Conservation (phyloP, 2,113 vertebrate genomes). For the Phalacrocorax carbo region DNA sequence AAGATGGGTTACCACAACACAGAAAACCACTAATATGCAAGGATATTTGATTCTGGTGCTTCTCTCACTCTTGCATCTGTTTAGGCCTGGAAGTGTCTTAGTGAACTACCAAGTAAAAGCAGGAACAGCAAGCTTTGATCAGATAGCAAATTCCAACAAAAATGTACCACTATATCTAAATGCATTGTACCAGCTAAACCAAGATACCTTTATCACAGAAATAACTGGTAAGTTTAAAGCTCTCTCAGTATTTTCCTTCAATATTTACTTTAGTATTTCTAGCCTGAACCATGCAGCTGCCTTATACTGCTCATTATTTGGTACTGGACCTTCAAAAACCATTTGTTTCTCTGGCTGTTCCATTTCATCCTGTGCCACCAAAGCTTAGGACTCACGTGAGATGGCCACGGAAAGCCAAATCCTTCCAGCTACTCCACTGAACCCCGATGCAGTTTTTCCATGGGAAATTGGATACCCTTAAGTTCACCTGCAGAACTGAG, state of each 20-base stretch:
- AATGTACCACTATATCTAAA: conserved; percentile 11
- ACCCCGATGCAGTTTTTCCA: neutral
- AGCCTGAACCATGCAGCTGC: neutral
- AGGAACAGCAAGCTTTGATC: neutral
- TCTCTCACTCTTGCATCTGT: conserved; percentile 4
- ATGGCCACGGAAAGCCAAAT: neutral
- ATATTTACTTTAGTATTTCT: neutral
- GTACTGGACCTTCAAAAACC: neutral
- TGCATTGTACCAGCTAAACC: neutral
- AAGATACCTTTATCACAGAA: conserved; percentile 13
- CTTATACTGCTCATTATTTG: neutral
- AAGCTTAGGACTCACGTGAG: neutral
- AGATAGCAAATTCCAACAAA: conserved; percentile 36
- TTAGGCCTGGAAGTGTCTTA: conserved; percentile 70
- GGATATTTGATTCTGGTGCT: neutral
- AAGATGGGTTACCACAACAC: neutral
- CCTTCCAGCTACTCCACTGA: neutral
- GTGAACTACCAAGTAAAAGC: conserved; percentile 55
- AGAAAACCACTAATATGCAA: neutral
- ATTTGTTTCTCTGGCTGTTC: neutral
- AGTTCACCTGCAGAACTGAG: neutral
- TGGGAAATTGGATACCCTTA: neutral
- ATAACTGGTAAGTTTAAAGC: conserved; percentile 34
- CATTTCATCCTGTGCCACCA: neutral
- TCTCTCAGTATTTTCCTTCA: neutral